Base-by-base conservation (phyloP, 2,888 invertebrate species). In the Exocentrus adspersus region DNA sequence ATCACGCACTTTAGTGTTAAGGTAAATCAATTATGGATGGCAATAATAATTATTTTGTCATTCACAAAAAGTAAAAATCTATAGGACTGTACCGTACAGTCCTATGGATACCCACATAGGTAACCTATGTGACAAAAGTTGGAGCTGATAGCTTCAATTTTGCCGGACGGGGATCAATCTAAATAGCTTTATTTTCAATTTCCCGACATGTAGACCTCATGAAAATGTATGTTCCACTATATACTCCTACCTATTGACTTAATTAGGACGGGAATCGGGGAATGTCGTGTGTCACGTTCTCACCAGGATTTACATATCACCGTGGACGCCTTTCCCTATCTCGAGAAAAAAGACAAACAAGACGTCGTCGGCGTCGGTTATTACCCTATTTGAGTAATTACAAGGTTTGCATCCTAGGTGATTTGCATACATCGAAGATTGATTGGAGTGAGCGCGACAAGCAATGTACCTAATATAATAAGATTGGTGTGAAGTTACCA, bases 201-300 rank as follows among this genome's bases (percentile, higher is more conserved):
- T 46, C 56, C 10, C 45, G 14, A 45, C 32, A 46, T 19, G 20
- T 45, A 43, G 45, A 20, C 28, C 45, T 46, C 56, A 46, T 56
- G 56, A 30, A 56, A 56, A 32, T 45, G 56, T 30, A 30, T 20
- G 45, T 45, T 17, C 21, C 45, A 32, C 30, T 32, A 46, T 45
- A 56, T 28, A 42, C 30, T 45, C 46, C 56, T 56, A 56, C 46
- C 56, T 56, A 56, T 56, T 56, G 56, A 56, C 56, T 56, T 56
- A 56, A 56, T 56, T 56, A 56, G 56, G 46, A 56, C 21, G 56
- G 54, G 42, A 54, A 43, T n/a, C 43, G 28, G 10, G 21, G 56
- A 24, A 56, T 56, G 56, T 45, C 56, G 56, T 56, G 56, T 56
- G 56, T 56, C 56, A 56, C 56, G 56, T 45, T 56, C 56, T 30